These are phyloP conservation scores for Entomyzon cyanotis DNA, from an alignment of 2,113 vertebrate genomes.

Conservation along the genomic window DNA sequence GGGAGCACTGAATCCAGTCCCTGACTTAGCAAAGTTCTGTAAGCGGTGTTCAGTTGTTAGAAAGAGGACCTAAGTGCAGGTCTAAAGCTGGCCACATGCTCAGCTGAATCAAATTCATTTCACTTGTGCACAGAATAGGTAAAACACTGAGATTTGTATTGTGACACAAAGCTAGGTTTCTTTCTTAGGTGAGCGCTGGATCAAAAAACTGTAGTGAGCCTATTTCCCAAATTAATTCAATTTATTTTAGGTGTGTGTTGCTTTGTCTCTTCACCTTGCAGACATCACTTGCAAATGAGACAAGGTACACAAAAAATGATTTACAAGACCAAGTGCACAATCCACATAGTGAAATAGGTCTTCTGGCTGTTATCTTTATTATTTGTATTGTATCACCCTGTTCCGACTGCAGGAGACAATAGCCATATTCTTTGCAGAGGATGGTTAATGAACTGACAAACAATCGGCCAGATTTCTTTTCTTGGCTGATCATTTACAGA, in stretches of 20 bases:
- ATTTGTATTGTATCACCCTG: neutral
- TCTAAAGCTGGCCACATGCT: neutral
- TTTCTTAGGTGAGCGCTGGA: neutral
- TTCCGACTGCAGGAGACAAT: neutral
- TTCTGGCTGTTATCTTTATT: neutral
- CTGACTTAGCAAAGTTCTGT: neutral
- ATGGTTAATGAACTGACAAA: neutral
- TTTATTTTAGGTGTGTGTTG: neutral
- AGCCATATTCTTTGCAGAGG: neutral
- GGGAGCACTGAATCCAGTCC: neutral
- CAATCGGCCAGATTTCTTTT: neutral
- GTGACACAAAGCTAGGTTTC: neutral
- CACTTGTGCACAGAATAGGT: neutral
- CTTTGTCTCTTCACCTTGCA: neutral
- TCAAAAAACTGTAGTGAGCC: neutral
- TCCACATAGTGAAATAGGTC: neutral
- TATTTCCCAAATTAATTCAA: neutral
- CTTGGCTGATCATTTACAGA: neutral
- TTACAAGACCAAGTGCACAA: neutral
- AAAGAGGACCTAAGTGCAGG: neutral
- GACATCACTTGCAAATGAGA: neutral
- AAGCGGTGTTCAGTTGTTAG: neutral
- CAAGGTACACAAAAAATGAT: neutral
- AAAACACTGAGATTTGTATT: neutral
- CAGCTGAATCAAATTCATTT: neutral